These are phyloP conservation scores for Australoheros scitulus DNA, from an alignment of 2,113 vertebrate species.

Conservation along the genomic window DNA sequence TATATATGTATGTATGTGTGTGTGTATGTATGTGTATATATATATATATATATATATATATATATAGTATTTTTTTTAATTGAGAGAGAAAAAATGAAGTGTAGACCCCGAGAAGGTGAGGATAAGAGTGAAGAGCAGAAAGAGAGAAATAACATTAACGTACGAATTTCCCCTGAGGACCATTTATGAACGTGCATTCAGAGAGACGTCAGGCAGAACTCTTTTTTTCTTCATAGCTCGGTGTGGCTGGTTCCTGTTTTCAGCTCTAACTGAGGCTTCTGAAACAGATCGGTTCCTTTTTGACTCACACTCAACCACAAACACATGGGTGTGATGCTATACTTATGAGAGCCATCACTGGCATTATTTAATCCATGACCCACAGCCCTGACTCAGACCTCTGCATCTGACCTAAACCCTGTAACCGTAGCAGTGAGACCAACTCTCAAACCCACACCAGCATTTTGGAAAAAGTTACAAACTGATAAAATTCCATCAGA, in stretches of 20 bases:
- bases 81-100: too few relatives aligned
- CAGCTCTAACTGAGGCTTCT: conserved; percentile 4
- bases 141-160: background rate
- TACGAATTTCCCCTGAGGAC: background rate
- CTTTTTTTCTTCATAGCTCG: background rate
- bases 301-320: conserved; percentile 33
- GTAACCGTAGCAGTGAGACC: background rate
- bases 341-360: background rate
- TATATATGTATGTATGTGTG: too few relatives aligned
- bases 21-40: too few relatives aligned
- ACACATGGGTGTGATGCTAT: background rate
- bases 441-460: background rate
- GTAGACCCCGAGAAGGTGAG: too few relatives aligned
- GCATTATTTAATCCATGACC: background rate
- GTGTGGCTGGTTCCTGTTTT: conserved; percentile 63
- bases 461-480: background rate
- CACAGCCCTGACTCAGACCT: background rate
- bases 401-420: fast-evolving
- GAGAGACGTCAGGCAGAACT: background rate
- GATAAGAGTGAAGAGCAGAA: background rate
- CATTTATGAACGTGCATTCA: background rate
- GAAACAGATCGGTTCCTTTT: conserved; percentile 60
- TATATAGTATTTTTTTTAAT: background rate
- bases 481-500: background rate
- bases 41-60: too few relatives aligned